These are phyloP conservation scores for Leucoma salicis DNA, from an alignment of 2,888 invertebrate species.

Conservation along the genomic window DNA sequence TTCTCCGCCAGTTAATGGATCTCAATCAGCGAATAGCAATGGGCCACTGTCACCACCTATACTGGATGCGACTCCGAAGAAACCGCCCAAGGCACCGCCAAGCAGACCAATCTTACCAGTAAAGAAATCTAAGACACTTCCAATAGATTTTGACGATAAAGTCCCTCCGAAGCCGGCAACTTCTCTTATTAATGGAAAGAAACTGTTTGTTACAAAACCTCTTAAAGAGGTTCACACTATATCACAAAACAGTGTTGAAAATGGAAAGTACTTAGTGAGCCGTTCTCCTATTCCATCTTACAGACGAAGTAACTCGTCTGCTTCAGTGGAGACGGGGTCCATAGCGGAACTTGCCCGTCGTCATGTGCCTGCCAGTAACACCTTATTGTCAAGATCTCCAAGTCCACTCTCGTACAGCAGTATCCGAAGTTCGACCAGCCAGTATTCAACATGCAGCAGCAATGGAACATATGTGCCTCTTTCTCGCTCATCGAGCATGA, in stretches of 20 bases:
- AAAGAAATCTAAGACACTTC: conserved; percentile 73
- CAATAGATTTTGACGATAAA: conserved; percentile 70
- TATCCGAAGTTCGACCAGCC: conserved; percentile 64
- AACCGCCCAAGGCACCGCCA: conserved; percentile 69
- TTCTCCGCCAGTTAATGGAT: conserved; percentile 45
- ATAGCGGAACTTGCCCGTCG: conserved; percentile 74
- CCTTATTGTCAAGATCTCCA: conserved; percentile 79
- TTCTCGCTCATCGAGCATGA: conserved; percentile 69
- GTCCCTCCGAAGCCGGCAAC: conserved; percentile 55
- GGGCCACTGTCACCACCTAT: conserved; percentile 68
- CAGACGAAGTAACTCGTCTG: conserved; percentile 61
- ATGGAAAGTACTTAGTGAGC: conserved; percentile 51
- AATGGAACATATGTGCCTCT: conserved; percentile 68
- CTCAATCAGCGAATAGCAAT: conserved; percentile 50
- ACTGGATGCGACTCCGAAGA: conserved; percentile 66
- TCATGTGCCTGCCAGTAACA: conserved; percentile 55
- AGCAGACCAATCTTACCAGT: conserved; percentile 65
- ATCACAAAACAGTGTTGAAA: conserved; percentile 47
- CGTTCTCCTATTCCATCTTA: conserved; percentile 68
- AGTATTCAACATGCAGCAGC: conserved; percentile 76
- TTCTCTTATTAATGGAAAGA: conserved; percentile 60
- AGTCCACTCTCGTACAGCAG: conserved; percentile 78
- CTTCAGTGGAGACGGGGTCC: conserved; percentile 73
- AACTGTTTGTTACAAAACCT: conserved; percentile 67
- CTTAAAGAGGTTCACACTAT: conserved; percentile 71